Percentiles rank a stretch among this genome's conserved stretches.
Conservation (phyloP, 2,888 invertebrate genomes). For the Dynastes grantii region DNA sequence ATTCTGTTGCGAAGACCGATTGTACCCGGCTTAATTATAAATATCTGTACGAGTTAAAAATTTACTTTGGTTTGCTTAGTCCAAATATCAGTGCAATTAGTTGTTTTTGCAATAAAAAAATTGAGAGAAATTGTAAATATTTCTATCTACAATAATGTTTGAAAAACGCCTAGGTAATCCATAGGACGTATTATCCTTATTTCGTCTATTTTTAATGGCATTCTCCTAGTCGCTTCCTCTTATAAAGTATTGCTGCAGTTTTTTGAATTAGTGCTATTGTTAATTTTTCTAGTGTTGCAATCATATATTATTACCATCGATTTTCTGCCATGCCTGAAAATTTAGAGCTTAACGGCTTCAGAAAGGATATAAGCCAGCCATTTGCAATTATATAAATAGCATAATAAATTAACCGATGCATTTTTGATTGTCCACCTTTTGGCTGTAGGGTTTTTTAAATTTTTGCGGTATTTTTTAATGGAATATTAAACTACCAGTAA, state of each 20-base stretch:
- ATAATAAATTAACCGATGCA: conserved; percentile 9
- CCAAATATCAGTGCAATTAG: no score
- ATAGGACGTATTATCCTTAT: not conserved
- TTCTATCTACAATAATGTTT: no score
- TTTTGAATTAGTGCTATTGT: not conserved
- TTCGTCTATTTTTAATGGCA: not conserved
- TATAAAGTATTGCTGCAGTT: conserved; percentile 15
- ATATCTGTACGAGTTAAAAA: no score
- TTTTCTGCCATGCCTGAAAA: conserved; percentile 10
- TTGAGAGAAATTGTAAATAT: no score
- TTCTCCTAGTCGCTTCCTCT: no score
- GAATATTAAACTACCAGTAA: no score
- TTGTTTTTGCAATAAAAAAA: no score
- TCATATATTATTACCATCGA: conserved; percentile 21
- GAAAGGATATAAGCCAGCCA: not conserved
- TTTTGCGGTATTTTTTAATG: no score
- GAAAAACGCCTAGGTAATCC: no score
- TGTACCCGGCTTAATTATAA: no score
- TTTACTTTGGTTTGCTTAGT: no score
- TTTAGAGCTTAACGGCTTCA: conserved; percentile 13
- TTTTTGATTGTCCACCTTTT: not conserved
- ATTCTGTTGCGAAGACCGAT: no score
- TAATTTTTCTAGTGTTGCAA: conserved; percentile 25
- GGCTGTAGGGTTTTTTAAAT: not conserved
- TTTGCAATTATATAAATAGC: conserved; percentile 19